Percentiles rank a stretch among this genome's conserved stretches.
Conservation (phyloP, 2,113 vertebrate species). For the Strigops habroptila region DNA sequence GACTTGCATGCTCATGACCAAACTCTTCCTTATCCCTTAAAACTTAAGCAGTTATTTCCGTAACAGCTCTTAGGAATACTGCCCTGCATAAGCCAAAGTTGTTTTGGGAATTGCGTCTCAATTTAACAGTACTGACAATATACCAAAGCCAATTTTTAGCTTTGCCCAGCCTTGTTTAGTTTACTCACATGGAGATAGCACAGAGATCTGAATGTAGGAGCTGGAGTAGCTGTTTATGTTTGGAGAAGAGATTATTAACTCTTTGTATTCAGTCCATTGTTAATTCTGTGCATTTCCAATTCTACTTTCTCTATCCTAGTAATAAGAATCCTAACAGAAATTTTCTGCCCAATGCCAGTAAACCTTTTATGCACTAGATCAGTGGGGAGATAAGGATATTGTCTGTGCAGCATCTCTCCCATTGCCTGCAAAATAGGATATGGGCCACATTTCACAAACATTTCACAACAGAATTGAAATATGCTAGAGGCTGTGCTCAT, state of each 20-base stretch:
- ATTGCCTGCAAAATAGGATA: neutral
- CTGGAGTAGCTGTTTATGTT: neutral
- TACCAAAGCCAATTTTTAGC: neutral
- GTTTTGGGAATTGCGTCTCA: neutral
- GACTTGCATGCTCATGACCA: neutral
- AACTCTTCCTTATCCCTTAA: neutral
- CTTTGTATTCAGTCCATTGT: neutral
- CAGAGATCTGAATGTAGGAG: neutral
- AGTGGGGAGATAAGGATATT: neutral
- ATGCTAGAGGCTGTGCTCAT: accelerated
- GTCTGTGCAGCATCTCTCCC: neutral
- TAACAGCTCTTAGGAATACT: neutral
- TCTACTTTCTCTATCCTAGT: neutral
- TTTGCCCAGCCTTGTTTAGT: neutral
- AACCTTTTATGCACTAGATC: neutral
- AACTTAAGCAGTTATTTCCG: neutral
- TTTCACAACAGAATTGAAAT: neutral
- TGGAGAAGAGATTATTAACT: neutral
- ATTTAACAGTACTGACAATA: neutral
- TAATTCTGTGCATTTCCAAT: neutral
- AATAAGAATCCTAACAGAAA: neutral
- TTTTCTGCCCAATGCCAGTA: neutral
- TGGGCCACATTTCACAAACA: neutral
- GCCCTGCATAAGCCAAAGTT: neutral
- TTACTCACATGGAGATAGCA: neutral